A percentile compares a stretch with the other conserved stretches of the same genome.
These are phyloP conservation scores for Stomorhina lunata DNA, from an alignment of 2,888 invertebrate species.

Conservation along the genomic window DNA sequence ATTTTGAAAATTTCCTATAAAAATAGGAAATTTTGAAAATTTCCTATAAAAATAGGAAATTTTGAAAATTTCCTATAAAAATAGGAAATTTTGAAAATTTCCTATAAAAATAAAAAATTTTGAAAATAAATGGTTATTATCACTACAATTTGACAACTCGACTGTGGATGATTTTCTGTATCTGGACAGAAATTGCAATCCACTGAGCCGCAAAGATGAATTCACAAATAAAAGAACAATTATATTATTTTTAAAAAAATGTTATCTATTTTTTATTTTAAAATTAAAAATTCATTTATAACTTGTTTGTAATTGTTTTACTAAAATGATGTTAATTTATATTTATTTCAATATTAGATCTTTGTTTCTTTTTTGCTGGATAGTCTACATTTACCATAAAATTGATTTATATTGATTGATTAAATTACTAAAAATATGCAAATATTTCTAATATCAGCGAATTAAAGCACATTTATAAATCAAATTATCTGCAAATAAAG, in stretches of 20 bases:
- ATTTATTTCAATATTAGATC: background rate
- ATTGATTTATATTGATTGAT: constrained; percentile 7
- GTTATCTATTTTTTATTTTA: constrained; percentile 52
- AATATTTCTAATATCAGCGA: background rate
- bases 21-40: too few relatives aligned
- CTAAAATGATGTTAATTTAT: constrained; percentile 7
- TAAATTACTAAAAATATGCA: background rate
- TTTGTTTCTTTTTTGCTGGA: background rate
- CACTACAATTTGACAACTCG: too few relatives aligned
- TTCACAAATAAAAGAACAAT: too few relatives aligned
- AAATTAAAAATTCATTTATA: constrained; percentile 65
- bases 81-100: too few relatives aligned
- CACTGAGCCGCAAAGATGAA: too few relatives aligned
- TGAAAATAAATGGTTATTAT: too few relatives aligned
- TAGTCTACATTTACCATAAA: constrained; percentile 53
- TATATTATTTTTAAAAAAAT: constrained; percentile 34
- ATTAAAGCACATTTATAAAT: constrained; percentile 29
- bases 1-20: too few relatives aligned
- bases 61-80: too few relatives aligned
- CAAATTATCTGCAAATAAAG: constrained; percentile 10
- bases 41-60: too few relatives aligned
- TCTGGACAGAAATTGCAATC: too few relatives aligned
- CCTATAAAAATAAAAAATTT: too few relatives aligned
- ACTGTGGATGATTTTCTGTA: too few relatives aligned
- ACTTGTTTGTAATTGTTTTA: background rate